phyloP scores from a whole-genome alignment of 2,888 invertebrate species.

The Ischnura elegans region DNA sequence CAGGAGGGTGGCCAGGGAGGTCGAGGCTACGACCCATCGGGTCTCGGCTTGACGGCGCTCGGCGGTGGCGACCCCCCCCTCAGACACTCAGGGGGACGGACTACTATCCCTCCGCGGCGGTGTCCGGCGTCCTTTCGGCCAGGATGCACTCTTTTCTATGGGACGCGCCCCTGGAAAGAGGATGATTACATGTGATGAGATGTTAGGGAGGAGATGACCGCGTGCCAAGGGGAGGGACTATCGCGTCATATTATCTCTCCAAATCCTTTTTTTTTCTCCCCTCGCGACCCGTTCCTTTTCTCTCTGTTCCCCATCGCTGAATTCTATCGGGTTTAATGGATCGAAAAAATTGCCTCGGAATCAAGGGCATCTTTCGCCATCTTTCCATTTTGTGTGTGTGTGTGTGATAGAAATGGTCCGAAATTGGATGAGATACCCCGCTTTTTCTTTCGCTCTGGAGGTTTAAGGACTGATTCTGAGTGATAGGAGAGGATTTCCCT shows the following conservation, averaged over 20 bases:
- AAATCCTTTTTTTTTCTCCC: no score
- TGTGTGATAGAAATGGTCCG: neutral
- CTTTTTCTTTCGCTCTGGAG: neutral
- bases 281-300: neutral
- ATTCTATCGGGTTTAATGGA: constrained; percentile 20
- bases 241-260: constrained; percentile 4
- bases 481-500: neutral
- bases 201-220: neutral
- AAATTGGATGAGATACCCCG: neutral
- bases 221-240: neutral
- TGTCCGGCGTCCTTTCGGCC: neutral
- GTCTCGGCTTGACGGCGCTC: neutral
- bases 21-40: constrained; percentile 57
- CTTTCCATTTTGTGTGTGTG: no score
- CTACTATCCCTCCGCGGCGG: neutral
- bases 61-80: constrained; percentile 11
- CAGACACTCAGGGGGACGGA: neutral
- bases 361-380: neutral
- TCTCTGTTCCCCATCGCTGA: neutral
- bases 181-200: neutral
- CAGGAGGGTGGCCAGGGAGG: constrained; percentile 7
- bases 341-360: neutral
- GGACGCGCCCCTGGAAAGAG: constrained; percentile 14
- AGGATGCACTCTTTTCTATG: neutral
- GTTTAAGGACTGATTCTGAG: neutral